Base-by-base conservation (phyloP, 2,888 invertebrate genomes). In the Leptinotarsa peninsularis region DNA sequence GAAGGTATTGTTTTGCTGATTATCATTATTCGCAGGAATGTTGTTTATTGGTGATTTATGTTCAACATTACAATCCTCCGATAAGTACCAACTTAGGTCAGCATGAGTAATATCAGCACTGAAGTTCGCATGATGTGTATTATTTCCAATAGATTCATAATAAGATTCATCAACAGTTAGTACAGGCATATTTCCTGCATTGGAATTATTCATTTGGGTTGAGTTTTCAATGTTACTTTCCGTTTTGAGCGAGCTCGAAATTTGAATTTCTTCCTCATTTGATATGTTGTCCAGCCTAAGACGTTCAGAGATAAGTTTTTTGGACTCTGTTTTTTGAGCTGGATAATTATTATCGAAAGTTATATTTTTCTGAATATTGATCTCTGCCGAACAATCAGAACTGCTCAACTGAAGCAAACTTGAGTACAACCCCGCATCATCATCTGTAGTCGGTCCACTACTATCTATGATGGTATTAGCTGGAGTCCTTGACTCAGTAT, bases 361-460 rank as follows among this genome's bases (percentile, higher is more conserved):
- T 54, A 54, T 7, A n/a, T n/a, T 17, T n/a, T 10, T n/a, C 10
- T 54, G 54, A 54, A n/a, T 17, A 54, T 54, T 54, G n/a, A 54
- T n/a, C n/a, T 54, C n/a, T 54, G n/a, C 54, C 17, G 54, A 23
- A 60, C 3, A 23, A 60, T 60, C 23, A 23, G 7, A 23, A 23
- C 17, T 21, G 13, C 27, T 60, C 2, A 10, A 7, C 27, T 17
- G 17, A 10, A 23, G 60, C 23, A 60, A 60, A 13, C 21, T 60
- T 60, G 60, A 23, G 60, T 60, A 60, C 23, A 60, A 60, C 4
- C 60, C 17, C 10, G 21, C 60, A 60, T 60, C 23, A 60, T 60
- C 17, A 15, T 21, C 60, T 60, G 60, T 60, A 23, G 21, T 60
- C 23, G 60, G 17, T 21, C 7, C 10, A 60, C 23, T 60, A 23